These are phyloP conservation scores for Dilophus febrilis DNA, from an alignment of 2,888 invertebrate species.

Conservation along the genomic window DNA sequence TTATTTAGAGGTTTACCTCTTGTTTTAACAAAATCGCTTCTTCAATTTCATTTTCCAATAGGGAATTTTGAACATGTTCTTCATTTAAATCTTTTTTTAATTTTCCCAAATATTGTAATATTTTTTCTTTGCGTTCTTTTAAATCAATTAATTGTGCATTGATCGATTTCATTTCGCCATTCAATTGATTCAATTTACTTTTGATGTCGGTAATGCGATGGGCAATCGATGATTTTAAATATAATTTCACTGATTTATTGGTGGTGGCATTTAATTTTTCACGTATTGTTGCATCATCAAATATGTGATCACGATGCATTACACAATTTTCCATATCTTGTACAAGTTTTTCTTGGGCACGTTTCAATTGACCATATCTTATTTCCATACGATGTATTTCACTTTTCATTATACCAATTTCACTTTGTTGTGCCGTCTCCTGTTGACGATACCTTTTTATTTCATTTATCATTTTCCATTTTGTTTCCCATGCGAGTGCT, in stretches of 20 bases:
- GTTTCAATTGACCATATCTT: constrained; percentile 22
- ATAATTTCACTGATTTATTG: constrained; percentile 21
- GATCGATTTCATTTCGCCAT: constrained; percentile 25
- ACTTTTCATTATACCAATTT: constrained; percentile 55
- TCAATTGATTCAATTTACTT: constrained; percentile 37
- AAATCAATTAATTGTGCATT: constrained; percentile 16
- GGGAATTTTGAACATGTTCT: constrained; percentile 16
- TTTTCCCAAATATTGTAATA: constrained; percentile 16
- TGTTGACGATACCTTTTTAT: constrained; percentile 47
- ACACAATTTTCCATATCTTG: constrained; percentile 48
- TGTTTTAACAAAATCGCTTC: constrained; percentile 25
- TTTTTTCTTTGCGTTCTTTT: constrained; percentile 15
- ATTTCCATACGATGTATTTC: constrained; percentile 79
- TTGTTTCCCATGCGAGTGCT: constrained; percentile 65
- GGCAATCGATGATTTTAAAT: constrained; percentile 33
- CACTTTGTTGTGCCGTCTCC: constrained; percentile 47
- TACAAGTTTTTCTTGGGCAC: constrained; percentile 30
- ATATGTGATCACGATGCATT: constrained; percentile 43
- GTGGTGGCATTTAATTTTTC: constrained; percentile 30
- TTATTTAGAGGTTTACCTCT: constrained; percentile 9
- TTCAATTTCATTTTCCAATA: constrained; percentile 26
- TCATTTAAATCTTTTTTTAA: constrained; percentile 18
- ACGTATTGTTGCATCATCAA: constrained; percentile 37
- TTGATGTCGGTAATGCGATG: constrained; percentile 40
- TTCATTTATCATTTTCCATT: constrained; percentile 54